A percentile compares a stretch with the other conserved stretches of the same genome.
Conservation (phyloP, 2,113 vertebrate species). For the Plecotus auritus region DNA sequence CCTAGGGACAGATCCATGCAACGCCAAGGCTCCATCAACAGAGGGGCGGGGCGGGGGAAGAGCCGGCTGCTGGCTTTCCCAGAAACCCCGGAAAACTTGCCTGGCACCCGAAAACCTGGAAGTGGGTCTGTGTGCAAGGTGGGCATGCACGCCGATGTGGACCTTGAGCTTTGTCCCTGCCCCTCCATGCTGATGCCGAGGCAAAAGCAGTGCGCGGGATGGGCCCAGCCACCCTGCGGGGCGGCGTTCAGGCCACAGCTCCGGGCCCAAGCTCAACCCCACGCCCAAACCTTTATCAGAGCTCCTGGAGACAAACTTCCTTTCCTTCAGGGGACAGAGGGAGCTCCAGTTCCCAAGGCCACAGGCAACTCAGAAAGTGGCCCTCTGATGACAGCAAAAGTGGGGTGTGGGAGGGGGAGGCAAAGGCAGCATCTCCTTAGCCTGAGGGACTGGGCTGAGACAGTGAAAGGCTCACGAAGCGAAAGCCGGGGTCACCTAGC, state of each 20-base stretch:
- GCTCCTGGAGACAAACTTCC: not conserved
- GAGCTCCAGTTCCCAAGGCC: conserved; percentile 5
- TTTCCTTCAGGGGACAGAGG: not conserved
- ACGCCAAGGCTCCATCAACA: not conserved
- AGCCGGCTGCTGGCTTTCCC: not conserved
- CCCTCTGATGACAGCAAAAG: not conserved
- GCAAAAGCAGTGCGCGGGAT: not conserved
- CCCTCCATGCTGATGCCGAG: not conserved
- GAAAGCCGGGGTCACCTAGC: not conserved
- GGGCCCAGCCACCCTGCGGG: not conserved
- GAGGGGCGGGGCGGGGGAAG: not conserved
- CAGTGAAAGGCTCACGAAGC: not conserved
- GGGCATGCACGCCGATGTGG: not conserved
- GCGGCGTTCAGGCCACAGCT: not conserved
- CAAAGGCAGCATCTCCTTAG: not conserved
- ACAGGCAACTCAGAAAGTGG: not conserved
- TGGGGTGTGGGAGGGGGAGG: not conserved
- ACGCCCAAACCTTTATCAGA: not conserved
- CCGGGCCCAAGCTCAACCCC: not conserved
- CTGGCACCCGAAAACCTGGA: not conserved
- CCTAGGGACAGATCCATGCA: not conserved
- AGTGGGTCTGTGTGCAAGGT: not conserved
- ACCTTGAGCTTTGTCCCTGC: not conserved
- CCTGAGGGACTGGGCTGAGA: not conserved
- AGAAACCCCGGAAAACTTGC: conserved; percentile 11